phyloP scores from a whole-genome alignment of 2,113 vertebrate species.

The Macroglossus sobrinus region DNA sequence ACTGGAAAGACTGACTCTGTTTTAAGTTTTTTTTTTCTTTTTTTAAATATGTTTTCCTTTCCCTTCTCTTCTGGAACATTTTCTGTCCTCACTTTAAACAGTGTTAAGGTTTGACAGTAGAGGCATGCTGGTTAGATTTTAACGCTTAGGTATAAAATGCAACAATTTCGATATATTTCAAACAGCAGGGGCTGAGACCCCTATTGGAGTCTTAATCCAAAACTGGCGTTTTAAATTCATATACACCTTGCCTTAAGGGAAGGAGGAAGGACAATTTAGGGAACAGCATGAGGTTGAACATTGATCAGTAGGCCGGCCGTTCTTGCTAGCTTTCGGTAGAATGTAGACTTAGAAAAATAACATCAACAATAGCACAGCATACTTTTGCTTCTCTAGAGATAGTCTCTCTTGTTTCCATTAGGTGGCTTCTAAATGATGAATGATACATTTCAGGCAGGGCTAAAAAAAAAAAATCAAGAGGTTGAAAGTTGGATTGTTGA shows the following conservation, averaged over 20 bases:
- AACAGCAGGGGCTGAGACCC: slow-evolving; percentile 49
- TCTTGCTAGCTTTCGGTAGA: slow-evolving; percentile 35
- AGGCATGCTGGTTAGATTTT: slow-evolving; percentile 52
- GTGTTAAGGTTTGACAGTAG: slow-evolving; percentile 49
- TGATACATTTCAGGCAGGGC: not conserved
- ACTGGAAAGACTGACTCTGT: not conserved
- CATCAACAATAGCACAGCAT: not conserved
- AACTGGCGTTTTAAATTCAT: slow-evolving; percentile 64
- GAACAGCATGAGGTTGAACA: slow-evolving; percentile 66
- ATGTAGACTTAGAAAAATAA: slow-evolving; percentile 53
- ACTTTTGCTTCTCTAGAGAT: not conserved
- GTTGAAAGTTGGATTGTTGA: not conserved
- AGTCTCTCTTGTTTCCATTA: not conserved
- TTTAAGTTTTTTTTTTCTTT: not conserved
- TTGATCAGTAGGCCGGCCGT: slow-evolving; percentile 61
- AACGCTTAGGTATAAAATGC: slow-evolving; percentile 60
- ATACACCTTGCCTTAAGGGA: slow-evolving; percentile 61
- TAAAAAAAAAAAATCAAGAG: not conserved
- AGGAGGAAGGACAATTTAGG: slow-evolving; percentile 66
- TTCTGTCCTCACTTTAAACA: not conserved
- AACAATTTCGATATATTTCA: slow-evolving; percentile 61
- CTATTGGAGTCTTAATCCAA: slow-evolving; percentile 62
- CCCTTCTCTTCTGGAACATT: not conserved
- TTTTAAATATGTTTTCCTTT: not conserved
- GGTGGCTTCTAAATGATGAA: slow-evolving; percentile 16